Evolutionary conservation across 2,888 invertebrate genomes (phyloP), one percentile per base, ranked within the genome.

Genomic region (Tinea pellionella): DNA sequence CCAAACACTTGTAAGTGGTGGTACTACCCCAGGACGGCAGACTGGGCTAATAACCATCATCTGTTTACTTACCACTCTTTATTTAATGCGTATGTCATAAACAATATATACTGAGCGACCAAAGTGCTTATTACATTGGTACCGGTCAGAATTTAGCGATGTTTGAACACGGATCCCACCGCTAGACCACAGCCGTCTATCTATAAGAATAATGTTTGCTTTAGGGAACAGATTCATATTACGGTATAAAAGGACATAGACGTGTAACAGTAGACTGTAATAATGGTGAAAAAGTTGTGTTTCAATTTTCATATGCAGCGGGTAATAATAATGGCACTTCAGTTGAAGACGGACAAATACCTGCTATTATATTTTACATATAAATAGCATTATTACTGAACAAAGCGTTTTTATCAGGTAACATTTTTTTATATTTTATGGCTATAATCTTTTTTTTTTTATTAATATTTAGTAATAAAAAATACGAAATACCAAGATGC

Each of bases 251-350:
- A 73, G 95, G 95, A 0, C 78, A 93, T 12, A 89, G 94, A 2
- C 92, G 92, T 60, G 92, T 94, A 11, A 90, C 91, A 0, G 91
- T 94, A 3, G 93, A 94, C 71, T 92, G 93, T 66, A 91, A 91
- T 65, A 90, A 91, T 61, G 92, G 92, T n/a, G 92, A 92, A 61
- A 92, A 92, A 70, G 91, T 94, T 0, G 92, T 92, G 3, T 95
- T 96, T 74, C 92, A 93, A 72, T 96, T 96, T 77, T 92, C 92
- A 2, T 94, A 93, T 72, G 94, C 94, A 1, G 92, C 94, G n/a
- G 94, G 94, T 11, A 94, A 94, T 74, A 95, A 95, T 76, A 94
- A 94, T 70, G 94, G 95, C 0, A 95, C 95, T 1, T 93, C 94
- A 0, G 94, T 95, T 0, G 94, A 95, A 69, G 94, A 94, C 73